Evolutionary conservation across 2,888 invertebrate species (phyloP), one percentile per base, ranked within the genome.

Genomic region (Bimastos eiseni): DNA sequence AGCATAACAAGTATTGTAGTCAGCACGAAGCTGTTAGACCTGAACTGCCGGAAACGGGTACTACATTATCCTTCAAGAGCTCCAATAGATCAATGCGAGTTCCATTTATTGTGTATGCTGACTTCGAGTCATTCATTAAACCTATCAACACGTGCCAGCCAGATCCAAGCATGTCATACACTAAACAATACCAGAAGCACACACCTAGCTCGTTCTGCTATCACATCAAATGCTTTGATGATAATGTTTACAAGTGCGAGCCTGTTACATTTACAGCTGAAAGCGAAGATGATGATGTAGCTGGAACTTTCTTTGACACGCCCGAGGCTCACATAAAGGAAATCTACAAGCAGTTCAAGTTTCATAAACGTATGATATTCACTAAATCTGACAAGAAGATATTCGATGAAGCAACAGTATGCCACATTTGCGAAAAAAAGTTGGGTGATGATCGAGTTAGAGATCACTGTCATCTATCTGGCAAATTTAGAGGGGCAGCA

Each of bases 111-210:
- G n/a, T n/a, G n/a, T n/a, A n/a, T n/a, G n/a, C n/a, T n/a, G n/a
- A 89, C 70, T 89, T 89, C n/a, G 89, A 89, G 33, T 49, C 49
- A 15, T 89, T 55, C 33, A 70, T 55, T n/a, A 89, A 89, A 55
- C 89, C 89, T 41, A 89, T 89, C 8, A 70, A 89, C 24, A 33
- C 55, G 15, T n/a, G n/a, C n/a, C n/a, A n/a, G n/a, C n/a, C n/a
- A n/a, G n/a, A n/a, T n/a, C n/a, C n/a, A n/a, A n/a, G 41, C 41
- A 41, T 41, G 17, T 41, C 41, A 13, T 13, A 41, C 41, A 41
- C 41, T 15, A 89, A 44, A 17, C 17, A 33, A 84, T 89, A 89
- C 33, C 89, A 89, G 37, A 89, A 89, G 38, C 89, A 89, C 33
- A 89, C 13, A 19, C 89, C 89, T 34, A 84, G 84, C 34, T 84